Evolutionary conservation across 2,888 invertebrate genomes (phyloP).

Genomic region (Mellilla xanthometata): DNA sequence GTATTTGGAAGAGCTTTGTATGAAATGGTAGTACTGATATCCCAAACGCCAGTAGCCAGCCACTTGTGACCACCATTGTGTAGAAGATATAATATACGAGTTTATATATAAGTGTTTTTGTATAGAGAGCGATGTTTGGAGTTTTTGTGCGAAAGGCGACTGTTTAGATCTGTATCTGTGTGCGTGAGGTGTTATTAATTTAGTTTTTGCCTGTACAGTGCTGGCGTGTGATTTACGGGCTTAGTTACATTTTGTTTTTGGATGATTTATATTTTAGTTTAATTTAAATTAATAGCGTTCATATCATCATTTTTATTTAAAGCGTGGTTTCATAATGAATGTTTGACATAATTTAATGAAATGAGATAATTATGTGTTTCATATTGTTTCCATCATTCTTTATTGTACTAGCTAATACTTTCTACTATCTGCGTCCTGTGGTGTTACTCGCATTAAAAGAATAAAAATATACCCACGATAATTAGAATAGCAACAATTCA

Average conservation of each 20-base stretch:
- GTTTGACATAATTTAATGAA: too few species aligned
- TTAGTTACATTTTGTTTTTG: not conserved
- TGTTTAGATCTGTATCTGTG: not conserved
- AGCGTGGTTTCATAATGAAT: too few species aligned
- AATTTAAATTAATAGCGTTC: too few species aligned
- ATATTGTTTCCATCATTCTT: too few species aligned
- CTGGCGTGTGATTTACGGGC: conserved; percentile 1
- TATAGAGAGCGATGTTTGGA: conserved; percentile 13
- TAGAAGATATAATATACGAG: conserved; percentile 14
- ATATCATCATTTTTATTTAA: too few species aligned
- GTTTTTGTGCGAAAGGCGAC: conserved; percentile 8
- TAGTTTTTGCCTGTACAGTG: conserved; percentile 4
- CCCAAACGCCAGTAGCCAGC: conserved; percentile 15
- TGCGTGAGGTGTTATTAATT: conserved; percentile 6
- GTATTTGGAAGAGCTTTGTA: not conserved
- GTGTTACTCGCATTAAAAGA: too few species aligned
- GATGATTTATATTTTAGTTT: not conserved
- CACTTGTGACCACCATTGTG: conserved; percentile 10
- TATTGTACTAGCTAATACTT: too few species aligned
- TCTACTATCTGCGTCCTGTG: too few species aligned
- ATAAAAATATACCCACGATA: too few species aligned
- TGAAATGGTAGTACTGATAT: not conserved
- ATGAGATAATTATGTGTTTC: too few species aligned
- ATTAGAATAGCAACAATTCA: too few species aligned
- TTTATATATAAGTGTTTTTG: conserved; percentile 15